A percentile compares a stretch with the other conserved stretches of the same genome.
phyloP scores from a whole-genome alignment of 2,113 vertebrate species.

The Hydrochoerus hydrochaeris region DNA sequence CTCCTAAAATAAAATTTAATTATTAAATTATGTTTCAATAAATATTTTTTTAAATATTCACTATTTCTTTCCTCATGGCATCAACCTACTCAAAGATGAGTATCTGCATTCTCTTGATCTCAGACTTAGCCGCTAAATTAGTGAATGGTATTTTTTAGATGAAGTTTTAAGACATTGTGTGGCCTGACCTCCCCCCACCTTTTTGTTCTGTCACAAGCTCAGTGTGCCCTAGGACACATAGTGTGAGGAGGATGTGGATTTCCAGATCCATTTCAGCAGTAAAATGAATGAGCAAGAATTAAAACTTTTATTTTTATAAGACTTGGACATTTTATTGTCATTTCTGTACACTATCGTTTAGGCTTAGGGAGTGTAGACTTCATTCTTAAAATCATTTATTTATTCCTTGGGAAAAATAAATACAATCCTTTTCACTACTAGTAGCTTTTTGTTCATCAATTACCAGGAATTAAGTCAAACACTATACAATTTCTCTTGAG shows the following conservation, averaged over 20 bases:
- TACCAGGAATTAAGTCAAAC: background rate
- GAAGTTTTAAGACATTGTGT: background rate
- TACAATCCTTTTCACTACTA: background rate
- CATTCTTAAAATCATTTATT: background rate
- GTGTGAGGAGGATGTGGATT: background rate
- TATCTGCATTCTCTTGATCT: background rate
- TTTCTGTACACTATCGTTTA: background rate
- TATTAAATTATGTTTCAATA: background rate
- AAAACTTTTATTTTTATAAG: background rate
- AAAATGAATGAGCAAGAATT: background rate
- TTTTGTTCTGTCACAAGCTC: background rate
- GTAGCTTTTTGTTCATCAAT: background rate
- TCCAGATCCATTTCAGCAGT: background rate
- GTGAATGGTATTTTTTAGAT: background rate
- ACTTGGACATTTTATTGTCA: background rate
- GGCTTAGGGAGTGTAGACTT: background rate
- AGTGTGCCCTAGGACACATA: background rate
- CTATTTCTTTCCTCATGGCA: background rate
- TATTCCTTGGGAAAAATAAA: background rate
- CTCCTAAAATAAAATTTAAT: background rate
- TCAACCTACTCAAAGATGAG: background rate
- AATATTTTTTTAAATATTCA: slow-evolving; percentile 17
- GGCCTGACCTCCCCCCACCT: background rate
- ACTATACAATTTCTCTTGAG: background rate
- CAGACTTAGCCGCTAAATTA: background rate